phyloP scores from a whole-genome alignment of 2,797 vertebrate species.

The Anolis apletophallus region DNA sequence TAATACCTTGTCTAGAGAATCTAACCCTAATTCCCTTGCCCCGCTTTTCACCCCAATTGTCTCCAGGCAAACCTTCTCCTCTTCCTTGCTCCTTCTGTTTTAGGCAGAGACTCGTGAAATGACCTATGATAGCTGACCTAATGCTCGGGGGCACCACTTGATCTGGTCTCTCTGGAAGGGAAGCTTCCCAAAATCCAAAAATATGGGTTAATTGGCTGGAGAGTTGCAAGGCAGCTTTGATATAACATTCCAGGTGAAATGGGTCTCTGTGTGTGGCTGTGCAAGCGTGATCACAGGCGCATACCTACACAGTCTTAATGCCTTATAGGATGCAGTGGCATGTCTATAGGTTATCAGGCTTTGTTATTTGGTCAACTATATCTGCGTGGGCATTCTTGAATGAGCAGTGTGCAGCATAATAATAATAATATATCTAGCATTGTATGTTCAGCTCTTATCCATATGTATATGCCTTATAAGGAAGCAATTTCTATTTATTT shows the following conservation, averaged over 20 bases:
- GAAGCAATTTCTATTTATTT: neutral
- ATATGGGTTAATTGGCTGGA: neutral
- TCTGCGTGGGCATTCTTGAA: neutral
- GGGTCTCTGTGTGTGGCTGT: neutral
- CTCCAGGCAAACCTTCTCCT: neutral
- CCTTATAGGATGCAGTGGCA: neutral
- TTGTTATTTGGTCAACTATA: neutral
- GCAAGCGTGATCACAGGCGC: neutral
- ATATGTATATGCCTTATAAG: neutral
- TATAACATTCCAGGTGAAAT: neutral
- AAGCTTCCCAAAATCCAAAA: neutral
- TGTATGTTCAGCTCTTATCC: neutral
- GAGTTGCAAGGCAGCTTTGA: neutral
- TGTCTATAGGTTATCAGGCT: neutral
- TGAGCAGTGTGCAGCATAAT: neutral
- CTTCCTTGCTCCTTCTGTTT: no score
- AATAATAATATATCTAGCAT: neutral
- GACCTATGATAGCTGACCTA: no score
- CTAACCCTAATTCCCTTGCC: no score
- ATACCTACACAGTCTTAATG: neutral
- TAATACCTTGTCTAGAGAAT: no score
- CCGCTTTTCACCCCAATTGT: no score
- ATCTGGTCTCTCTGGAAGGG: neutral
- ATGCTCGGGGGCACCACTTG: neutral
- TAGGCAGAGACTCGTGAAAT: no score